Conservation (phyloP, 2,888 invertebrate species). For the Oxyteleia sp. region DNA sequence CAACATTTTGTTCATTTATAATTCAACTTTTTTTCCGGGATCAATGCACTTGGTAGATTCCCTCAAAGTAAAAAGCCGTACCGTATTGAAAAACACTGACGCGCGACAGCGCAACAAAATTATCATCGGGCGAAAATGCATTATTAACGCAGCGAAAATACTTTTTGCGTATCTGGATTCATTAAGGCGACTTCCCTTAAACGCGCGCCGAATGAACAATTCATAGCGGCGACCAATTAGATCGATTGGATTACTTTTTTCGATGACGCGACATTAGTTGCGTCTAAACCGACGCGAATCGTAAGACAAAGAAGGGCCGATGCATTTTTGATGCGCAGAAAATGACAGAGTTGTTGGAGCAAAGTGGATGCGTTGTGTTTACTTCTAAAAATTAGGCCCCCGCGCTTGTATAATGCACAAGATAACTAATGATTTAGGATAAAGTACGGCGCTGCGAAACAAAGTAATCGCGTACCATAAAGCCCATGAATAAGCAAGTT, state of each 20-base stretch:
- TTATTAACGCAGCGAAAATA: conserved; percentile 43
- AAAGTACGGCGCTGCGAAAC: conserved; percentile 56
- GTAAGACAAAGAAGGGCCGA: conserved; percentile 11
- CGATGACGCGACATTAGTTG: conserved; percentile 18
- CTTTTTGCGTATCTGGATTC: conserved; percentile 40
- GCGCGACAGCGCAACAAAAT: conserved; percentile 22
- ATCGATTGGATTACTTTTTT: conserved; percentile 47
- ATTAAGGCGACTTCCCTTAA: conserved; percentile 38
- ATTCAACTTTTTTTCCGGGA: conserved; percentile 36
- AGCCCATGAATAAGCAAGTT: conserved; percentile 70
- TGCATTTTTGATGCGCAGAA: conserved; percentile 27
- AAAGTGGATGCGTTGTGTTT: neutral
- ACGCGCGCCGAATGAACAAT: conserved; percentile 52
- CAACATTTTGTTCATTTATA: conserved; percentile 44
- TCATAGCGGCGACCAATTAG: conserved; percentile 47
- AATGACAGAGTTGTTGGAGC: conserved; percentile 15
- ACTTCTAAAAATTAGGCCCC: conserved; percentile 26
- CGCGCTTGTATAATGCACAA: conserved; percentile 27
- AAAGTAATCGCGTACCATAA: conserved; percentile 67
- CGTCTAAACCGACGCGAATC: conserved; percentile 18
- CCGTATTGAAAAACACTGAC: conserved; percentile 33
- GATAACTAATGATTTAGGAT: conserved; percentile 59
- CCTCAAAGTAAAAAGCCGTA: conserved; percentile 22
- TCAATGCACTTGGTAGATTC: conserved; percentile 53
- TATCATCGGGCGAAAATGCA: conserved; percentile 51